These are phyloP conservation scores for Luffia ferchaultella DNA, from an alignment of 2,888 invertebrate genomes.

Conservation along the genomic window DNA sequence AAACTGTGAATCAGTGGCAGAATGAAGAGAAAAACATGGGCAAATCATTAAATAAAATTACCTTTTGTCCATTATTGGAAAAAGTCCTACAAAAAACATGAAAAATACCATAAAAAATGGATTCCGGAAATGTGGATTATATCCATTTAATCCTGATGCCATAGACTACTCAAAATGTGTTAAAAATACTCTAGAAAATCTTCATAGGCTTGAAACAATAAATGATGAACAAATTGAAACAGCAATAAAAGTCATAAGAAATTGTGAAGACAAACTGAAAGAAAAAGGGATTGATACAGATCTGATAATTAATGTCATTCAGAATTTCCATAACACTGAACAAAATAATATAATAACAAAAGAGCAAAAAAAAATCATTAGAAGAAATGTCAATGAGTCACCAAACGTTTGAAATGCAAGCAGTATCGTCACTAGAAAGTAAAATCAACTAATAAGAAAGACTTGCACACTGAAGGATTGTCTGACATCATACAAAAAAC, in stretches of 20 bases:
- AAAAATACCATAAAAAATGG: slow-evolving; percentile 1
- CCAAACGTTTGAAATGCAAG: no score
- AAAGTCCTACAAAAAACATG: not conserved
- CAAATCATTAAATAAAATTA: not conserved
- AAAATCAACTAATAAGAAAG: no score
- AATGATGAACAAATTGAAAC: not conserved
- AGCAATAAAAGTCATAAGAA: not conserved
- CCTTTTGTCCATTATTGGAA: not conserved
- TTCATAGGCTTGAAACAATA: not conserved
- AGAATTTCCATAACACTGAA: no score
- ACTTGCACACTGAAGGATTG: no score
- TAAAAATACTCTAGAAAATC: not conserved
- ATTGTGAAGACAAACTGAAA: not conserved
- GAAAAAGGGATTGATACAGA: not conserved
- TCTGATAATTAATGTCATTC: no score
- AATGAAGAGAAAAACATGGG: slow-evolving; percentile 1
- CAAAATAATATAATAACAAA: no score
- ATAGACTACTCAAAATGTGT: slow-evolving; percentile 1
- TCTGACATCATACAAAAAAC: no score
- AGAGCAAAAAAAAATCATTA: no score
- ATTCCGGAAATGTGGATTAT: not conserved
- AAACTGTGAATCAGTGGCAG: not conserved
- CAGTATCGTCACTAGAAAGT: no score
- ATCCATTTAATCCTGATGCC: slow-evolving; percentile 1
- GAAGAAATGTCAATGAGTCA: no score